Percentiles rank a stretch among this genome's conserved stretches.
Conservation (phyloP, 1,140 invertebrate genomes). For the Anastrepha ludens region DNA sequence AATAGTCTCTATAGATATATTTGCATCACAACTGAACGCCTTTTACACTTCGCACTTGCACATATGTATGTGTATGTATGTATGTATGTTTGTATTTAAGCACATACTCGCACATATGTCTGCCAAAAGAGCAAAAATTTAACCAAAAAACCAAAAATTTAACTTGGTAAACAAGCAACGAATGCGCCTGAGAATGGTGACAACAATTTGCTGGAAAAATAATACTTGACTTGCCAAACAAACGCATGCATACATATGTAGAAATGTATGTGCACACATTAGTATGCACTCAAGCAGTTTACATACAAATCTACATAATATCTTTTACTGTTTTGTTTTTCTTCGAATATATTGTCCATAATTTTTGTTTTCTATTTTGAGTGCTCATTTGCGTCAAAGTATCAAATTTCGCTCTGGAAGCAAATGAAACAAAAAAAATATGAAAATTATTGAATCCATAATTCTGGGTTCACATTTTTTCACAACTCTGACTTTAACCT, state of each 20-base stretch:
- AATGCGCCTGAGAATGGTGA: slow-evolving; percentile 29
- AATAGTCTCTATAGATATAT: too few relatives aligned
- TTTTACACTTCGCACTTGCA: too few relatives aligned
- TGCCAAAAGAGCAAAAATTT: background rate
- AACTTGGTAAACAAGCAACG: background rate
- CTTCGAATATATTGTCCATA: background rate
- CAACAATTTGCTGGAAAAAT: slow-evolving; percentile 47
- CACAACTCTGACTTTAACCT: background rate
- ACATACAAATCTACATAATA: background rate
- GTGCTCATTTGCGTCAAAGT: slow-evolving; percentile 34
- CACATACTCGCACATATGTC: background rate
- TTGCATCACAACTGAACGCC: too few relatives aligned
- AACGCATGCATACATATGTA: background rate
- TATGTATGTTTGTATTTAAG: background rate
- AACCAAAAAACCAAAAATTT: background rate
- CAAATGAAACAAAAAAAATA: background rate
- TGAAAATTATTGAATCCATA: slow-evolving; percentile 20
- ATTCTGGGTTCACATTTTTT: slow-evolving; percentile 35
- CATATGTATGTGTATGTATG: too few relatives aligned
- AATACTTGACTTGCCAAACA: slow-evolving; percentile 6
- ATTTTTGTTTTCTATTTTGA: background rate
- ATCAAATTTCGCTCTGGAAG: slow-evolving; percentile 28
- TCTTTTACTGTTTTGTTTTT: slow-evolving; percentile 34
- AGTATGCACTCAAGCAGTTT: too few relatives aligned
- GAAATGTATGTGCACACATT: background rate